Conservation (phyloP, 2,113 vertebrate species). For the Petroica traversi region DNA sequence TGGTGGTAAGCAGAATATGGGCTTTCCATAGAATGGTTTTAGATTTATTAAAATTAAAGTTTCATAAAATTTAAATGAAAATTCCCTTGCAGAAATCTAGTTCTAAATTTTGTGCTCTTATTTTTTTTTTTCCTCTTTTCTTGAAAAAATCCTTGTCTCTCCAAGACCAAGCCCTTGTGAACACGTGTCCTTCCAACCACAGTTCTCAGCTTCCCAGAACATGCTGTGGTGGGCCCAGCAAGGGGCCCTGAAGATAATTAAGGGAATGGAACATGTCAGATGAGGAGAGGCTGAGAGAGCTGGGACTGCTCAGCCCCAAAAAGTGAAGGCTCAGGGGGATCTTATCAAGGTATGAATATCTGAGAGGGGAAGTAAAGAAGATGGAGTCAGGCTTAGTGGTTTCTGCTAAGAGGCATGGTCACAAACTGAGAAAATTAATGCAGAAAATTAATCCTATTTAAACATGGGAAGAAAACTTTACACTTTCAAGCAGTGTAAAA, state of each 20-base stretch:
- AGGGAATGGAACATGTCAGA: background rate
- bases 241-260: background rate
- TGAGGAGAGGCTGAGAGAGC: background rate
- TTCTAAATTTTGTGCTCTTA: background rate
- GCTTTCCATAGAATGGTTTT: background rate
- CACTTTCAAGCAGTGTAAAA: background rate
- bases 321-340: background rate
- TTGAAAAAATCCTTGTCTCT: background rate
- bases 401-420: background rate
- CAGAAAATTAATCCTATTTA: background rate
- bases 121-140: background rate
- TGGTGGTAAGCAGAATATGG: background rate
- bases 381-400: background rate
- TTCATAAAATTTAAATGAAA: background rate
- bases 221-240: background rate
- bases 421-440: background rate
- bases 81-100: background rate
- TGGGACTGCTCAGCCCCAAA: background rate
- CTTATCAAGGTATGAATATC: background rate
- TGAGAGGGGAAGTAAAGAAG: background rate
- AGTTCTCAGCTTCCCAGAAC: background rate
- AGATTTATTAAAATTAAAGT: background rate
- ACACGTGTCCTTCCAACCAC: background rate
- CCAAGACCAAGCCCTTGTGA: background rate
- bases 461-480: background rate